Base-by-base conservation (phyloP, 2,888 invertebrate species). In the Orthonychiurus folsomi region DNA sequence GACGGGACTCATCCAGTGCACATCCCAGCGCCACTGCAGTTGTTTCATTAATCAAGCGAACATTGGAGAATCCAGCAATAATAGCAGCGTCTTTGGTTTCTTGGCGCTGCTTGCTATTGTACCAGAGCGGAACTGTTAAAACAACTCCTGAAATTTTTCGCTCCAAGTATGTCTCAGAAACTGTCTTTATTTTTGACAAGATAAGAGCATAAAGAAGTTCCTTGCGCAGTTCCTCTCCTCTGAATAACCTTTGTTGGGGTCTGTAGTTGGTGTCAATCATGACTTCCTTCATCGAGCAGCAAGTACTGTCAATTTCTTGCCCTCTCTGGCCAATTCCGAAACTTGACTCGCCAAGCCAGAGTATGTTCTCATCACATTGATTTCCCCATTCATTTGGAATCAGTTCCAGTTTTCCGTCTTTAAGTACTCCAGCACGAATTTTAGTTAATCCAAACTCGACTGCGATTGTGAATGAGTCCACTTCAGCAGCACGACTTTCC, bases 361-460 rank as follows among this genome's bases (percentile, higher is more conserved):
- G 5, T 9, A 21, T n/a, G 23, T n/a, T 52, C 12, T 9, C 3
- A 20, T n/a, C n/a, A 12, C n/a, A 9, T 20, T n/a, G 9, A 3
- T 21, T 20, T 5, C n/a, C 20, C 5, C 5, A n/a, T n/a, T 52
- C 52, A n/a, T 20, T 21, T n/a, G 5, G 3, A 52, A n/a, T n/a
- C 12, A 52, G n/a, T 52, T n/a, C n/a, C 3, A 20, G 5, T 21
- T 52, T 3, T 3, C n/a, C 23, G 5, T 5, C 23, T 5, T 3
- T 21, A 21, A 52, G 3, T 20, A 52, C 23, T 52, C 52, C 52
- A 52, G 52, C 52, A 20, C 52, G 52, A 21, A 52, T 52, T 3
- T 3, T 20, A 5, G 5, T 52, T 3, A 20, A 20, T 3, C 52
- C 52, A n/a, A 52, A 52, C n/a, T 52, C 52, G 23, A 52, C n/a